Conservation (phyloP, 2,888 invertebrate genomes). For the Eristalis arbustorum region DNA sequence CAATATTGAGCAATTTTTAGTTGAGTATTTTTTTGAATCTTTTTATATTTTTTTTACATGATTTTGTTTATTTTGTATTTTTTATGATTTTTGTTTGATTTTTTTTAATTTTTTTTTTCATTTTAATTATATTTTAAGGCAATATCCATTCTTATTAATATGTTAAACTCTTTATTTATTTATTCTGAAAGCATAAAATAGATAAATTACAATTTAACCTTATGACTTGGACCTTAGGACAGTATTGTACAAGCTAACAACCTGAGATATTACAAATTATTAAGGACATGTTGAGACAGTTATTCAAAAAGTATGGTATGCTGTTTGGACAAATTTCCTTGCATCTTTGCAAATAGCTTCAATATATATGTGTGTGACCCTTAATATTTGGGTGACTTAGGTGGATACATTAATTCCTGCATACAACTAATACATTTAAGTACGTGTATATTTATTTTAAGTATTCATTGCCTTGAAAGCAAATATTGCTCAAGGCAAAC, state of each 20-base stretch:
- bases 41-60: conserved; percentile 54
- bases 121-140: conserved; percentile 34
- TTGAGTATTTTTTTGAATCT: conserved; percentile 54
- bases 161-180: conserved; percentile 53
- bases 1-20: conserved; percentile 60
- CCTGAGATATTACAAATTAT: conserved; percentile 52
- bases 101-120: conserved; percentile 2
- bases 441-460: neutral
- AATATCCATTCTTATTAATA: conserved; percentile 62
- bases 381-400: neutral
- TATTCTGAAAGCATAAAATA: conserved; percentile 68
- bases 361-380: neutral
- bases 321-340: conserved; percentile 40
- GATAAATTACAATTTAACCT: conserved; percentile 44
- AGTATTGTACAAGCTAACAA: conserved; percentile 58
- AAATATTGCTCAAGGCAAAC: neutral
- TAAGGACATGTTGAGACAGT: conserved; percentile 38
- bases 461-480: neutral
- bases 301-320: conserved; percentile 8
- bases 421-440: neutral
- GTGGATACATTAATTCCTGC: neutral
- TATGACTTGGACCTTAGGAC: conserved; percentile 55
- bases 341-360: neutral
- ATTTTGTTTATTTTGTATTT: conserved; percentile 25
- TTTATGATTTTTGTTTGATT: conserved; percentile 48